Conservation (phyloP, 2,113 vertebrate genomes). For the Progne subis region DNA sequence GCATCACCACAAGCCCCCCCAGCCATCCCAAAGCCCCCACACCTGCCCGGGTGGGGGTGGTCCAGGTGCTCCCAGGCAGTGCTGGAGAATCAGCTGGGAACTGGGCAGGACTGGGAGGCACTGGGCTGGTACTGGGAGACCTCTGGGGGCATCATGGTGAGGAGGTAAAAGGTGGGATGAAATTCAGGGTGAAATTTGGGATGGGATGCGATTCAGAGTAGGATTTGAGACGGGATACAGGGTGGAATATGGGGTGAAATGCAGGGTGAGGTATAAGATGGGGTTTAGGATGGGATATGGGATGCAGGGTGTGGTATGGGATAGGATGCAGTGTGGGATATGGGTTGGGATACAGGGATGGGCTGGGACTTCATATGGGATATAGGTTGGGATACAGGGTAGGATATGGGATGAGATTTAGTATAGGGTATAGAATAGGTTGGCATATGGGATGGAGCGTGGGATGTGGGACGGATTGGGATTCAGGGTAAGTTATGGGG, state of each 20-base stretch:
- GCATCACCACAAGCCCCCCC: not conserved
- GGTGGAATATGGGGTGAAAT: not conserved
- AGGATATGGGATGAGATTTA: not conserved
- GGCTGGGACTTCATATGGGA: too few relatives aligned
- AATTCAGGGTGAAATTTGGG: not conserved
- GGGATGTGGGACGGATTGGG: not conserved
- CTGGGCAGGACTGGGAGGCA: not conserved
- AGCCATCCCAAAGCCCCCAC: too few relatives aligned
- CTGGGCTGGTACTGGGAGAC: not conserved
- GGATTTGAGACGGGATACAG: not conserved
- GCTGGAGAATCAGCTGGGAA: not conserved
- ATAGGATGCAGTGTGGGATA: not conserved
- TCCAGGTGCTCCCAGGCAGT: not conserved
- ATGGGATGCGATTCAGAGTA: not conserved
- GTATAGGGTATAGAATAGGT: too few relatives aligned
- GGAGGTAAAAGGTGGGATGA: not conserved
- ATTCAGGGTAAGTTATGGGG: not conserved
- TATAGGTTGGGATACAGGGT: not conserved
- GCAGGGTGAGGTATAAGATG: too few relatives aligned
- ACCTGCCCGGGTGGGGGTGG: rapidly evolving
- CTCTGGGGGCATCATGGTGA: rapidly evolving
- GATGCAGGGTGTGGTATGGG: not conserved
- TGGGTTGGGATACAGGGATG: not conserved
- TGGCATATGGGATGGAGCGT: not conserved
- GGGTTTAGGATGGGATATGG: too few relatives aligned